Evolutionary conservation across 1,140 invertebrate genomes (phyloP).

Genomic region (Aphidius ervi): DNA sequence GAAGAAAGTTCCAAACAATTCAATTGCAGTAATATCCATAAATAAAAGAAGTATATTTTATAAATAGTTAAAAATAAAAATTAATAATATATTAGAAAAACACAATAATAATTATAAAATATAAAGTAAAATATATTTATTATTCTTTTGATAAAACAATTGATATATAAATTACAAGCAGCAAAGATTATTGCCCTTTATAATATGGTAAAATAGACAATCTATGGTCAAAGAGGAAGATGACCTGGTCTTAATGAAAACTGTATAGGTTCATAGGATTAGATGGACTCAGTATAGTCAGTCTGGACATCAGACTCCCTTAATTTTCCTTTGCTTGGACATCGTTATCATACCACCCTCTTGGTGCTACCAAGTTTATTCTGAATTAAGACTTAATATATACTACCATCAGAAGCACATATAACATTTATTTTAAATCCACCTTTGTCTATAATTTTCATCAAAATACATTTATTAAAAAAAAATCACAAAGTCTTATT

Average conservation of each 20-base stretch:
- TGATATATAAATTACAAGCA: too few relatives aligned
- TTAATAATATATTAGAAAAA: background rate
- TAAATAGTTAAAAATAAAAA: too few relatives aligned
- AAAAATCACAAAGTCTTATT: too few relatives aligned
- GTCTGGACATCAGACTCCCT: constrained; percentile 9
- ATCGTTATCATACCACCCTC: constrained; percentile 3
- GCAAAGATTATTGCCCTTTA: background rate
- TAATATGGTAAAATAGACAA: background rate
- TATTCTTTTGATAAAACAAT: too few relatives aligned
- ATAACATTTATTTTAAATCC: too few relatives aligned
- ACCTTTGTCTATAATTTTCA: too few relatives aligned
- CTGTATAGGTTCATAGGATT: constrained; percentile 19
- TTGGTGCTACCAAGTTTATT: constrained; percentile 16
- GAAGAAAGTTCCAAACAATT: too few relatives aligned
- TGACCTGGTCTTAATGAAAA: constrained; percentile 21
- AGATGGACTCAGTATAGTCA: constrained; percentile 13
- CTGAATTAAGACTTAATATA: constrained; percentile 21
- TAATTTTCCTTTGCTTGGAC: constrained; percentile 17
- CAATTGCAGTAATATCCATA: too few relatives aligned
- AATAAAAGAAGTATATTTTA: too few relatives aligned
- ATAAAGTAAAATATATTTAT: too few relatives aligned
- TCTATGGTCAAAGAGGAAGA: constrained; percentile 5
- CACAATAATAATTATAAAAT: too few relatives aligned
- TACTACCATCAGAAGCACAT: background rate
- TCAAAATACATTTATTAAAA: too few relatives aligned